These are phyloP conservation scores for Tetranychus piercei DNA, from an alignment of 2,888 invertebrate species.

Conservation along the genomic window DNA sequence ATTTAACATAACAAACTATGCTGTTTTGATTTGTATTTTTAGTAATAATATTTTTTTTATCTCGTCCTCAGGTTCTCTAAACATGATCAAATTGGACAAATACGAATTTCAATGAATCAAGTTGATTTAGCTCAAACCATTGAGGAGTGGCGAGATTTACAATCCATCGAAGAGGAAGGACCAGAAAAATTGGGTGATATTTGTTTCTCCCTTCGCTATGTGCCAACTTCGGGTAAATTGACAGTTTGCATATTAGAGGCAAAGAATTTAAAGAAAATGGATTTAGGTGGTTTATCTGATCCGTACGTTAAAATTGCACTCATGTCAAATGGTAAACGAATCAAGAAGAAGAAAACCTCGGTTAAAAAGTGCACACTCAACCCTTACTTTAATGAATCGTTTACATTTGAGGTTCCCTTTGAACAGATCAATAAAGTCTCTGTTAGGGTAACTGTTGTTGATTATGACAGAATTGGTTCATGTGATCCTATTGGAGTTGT, in stretches of 20 bases:
- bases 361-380: conserved; percentile 99
- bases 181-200: conserved; percentile 90
- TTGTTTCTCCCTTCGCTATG: conserved; percentile 97
- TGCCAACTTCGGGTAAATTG: conserved; percentile 95
- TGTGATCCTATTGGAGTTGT: conserved; percentile 92
- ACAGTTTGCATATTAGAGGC: conserved; percentile 98
- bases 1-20: not conserved
- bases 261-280: conserved; percentile 99
- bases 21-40: not conserved
- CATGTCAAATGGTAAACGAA: conserved; percentile 46
- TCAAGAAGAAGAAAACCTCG: conserved; percentile 99
- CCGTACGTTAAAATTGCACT: conserved; percentile 75
- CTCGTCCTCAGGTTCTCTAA: conserved; percentile 55
- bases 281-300: conserved; percentile 97
- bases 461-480: conserved; percentile 98
- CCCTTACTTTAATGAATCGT: conserved; percentile 99
- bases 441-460: conserved; percentile 93
- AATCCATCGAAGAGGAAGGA: conserved; percentile 93
- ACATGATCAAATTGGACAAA: conserved; percentile 99
- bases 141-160: conserved; percentile 96
- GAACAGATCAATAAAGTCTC: conserved; percentile 99
- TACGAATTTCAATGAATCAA: conserved; percentile 90
- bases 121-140: conserved; percentile 96
- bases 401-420: conserved; percentile 99
- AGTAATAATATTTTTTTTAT: not conserved